Evolutionary conservation across 2,113 vertebrate species (phyloP).

Genomic region (Siniperca chuatsi): DNA sequence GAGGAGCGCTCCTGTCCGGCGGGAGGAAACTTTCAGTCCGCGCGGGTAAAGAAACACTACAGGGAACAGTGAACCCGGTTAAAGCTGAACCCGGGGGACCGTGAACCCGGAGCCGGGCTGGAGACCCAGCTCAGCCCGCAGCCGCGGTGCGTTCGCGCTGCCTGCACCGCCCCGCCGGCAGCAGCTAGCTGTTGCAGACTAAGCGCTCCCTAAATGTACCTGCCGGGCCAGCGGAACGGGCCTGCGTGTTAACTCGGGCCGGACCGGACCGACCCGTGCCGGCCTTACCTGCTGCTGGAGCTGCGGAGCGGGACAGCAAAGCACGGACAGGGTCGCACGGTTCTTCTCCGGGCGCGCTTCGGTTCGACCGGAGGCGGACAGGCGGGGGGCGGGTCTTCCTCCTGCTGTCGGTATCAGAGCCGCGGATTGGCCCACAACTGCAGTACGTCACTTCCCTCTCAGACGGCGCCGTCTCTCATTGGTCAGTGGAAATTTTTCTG

Average conservation of each 20-base stretch:
- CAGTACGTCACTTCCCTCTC: slow-evolving; percentile 28
- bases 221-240: accelerated
- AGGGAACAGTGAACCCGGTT: accelerated
- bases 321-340: slow-evolving; percentile 7
- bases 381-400: slow-evolving; percentile 55
- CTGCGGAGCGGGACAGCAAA: background rate
- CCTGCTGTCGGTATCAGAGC: background rate
- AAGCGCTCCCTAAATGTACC: background rate
- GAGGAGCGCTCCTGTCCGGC: background rate
- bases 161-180: slow-evolving; percentile 39
- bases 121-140: background rate
- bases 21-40: background rate
- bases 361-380: slow-evolving; percentile 17
- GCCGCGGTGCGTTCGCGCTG: background rate
- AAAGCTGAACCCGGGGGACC: background rate
- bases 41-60: accelerated
- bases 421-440: background rate
- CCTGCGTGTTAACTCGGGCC: background rate
- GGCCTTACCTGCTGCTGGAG: slow-evolving; percentile 59
- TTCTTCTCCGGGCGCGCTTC: slow-evolving; percentile 47
- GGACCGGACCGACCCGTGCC: accelerated
- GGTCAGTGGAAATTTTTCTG: slow-evolving; percentile 3
- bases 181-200: background rate
- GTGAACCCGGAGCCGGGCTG: background rate
- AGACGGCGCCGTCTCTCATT: slow-evolving; percentile 27